A percentile compares a stretch with the other conserved stretches of the same genome.
Evolutionary conservation across 2,888 invertebrate genomes (phyloP).

Genomic region (Cataglyphis altisquamis): DNA sequence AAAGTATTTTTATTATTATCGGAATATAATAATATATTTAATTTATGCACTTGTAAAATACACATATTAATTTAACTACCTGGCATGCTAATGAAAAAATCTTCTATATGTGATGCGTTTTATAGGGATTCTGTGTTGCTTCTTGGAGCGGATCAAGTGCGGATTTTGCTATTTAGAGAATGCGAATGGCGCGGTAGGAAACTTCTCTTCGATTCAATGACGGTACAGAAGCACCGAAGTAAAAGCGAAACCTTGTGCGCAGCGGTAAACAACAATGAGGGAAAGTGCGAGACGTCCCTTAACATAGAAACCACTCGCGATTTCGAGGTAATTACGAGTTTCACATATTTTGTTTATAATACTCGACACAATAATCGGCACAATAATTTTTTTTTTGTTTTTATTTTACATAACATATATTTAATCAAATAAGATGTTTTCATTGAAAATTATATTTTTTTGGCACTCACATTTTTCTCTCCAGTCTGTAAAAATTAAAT

Average conservation of each 20-base stretch:
- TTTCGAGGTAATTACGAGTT: slow-evolving; percentile 87
- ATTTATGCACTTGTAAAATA: not conserved
- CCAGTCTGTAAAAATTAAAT: not conserved
- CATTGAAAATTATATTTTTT: not conserved
- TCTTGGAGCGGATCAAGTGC: slow-evolving; percentile 91
- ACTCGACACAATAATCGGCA: not conserved
- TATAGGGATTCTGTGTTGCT: slow-evolving; percentile 88
- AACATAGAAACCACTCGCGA: slow-evolving; percentile 88
- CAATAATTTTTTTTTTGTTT: not conserved
- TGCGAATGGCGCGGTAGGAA: slow-evolving; percentile 94
- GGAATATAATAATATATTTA: not conserved
- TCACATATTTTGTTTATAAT: not conserved
- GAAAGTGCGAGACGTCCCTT: slow-evolving; percentile 87
- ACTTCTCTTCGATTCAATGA: slow-evolving; percentile 93
- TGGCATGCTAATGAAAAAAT: not conserved
- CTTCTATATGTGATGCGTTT: not conserved
- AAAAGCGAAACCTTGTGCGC: slow-evolving; percentile 61
- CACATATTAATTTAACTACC: not conserved
- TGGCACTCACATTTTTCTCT: not conserved
- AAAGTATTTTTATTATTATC: not conserved
- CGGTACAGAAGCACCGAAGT: slow-evolving; percentile 88
- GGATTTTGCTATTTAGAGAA: slow-evolving; percentile 94
- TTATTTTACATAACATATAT: not conserved
- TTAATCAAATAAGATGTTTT: not conserved
- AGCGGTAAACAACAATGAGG: slow-evolving; percentile 53